Percentiles rank a stretch among this genome's conserved stretches.
Evolutionary conservation across 1,140 invertebrate genomes (phyloP).

Genomic region (Drosophila ironensis): DNA sequence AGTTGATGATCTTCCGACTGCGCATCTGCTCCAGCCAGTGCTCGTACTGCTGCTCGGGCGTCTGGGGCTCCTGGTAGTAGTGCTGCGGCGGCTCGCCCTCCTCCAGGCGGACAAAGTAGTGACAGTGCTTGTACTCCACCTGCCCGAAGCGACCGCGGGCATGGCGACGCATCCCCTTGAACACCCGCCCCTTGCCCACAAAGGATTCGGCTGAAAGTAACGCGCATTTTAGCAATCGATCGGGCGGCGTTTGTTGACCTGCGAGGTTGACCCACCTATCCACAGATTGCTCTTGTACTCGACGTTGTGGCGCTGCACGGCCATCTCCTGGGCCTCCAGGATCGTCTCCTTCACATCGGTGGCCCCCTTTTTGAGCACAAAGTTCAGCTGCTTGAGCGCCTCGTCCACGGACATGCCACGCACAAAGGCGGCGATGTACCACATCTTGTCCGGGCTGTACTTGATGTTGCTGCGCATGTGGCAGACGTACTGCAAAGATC

Average conservation of each 20-base stretch:
- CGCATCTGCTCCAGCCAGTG: conserved; percentile 88
- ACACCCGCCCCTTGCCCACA: conserved; percentile 87
- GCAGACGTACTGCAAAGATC: conserved; percentile 91
- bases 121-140: conserved; percentile 90
- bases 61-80: conserved; percentile 88
- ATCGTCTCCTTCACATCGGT: conserved; percentile 90
- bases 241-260: no score
- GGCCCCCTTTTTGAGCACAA: conserved; percentile 92
- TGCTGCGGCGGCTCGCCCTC: conserved; percentile 95
- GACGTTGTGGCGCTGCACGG: conserved; percentile 94
- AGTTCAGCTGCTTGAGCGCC: conserved; percentile 94
- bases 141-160: conserved; percentile 87
- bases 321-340: conserved; percentile 93
- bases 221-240: no score
- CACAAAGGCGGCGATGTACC: conserved; percentile 93
- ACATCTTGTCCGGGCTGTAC: conserved; percentile 95
- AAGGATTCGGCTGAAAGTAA: conserved; percentile 92
- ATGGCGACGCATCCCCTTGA: conserved; percentile 93
- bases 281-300: conserved; percentile 98
- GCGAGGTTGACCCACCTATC: conserved; percentile 96
- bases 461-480: conserved; percentile 92
- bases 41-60: conserved; percentile 88
- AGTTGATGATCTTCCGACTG: conserved; percentile 87
- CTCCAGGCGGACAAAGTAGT: conserved; percentile 95
- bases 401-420: conserved; percentile 96